A percentile compares a stretch with the other conserved stretches of the same genome.
These are phyloP conservation scores for Syndactyla subalaris DNA, from an alignment of 2,797 vertebrate genomes.

Conservation along the genomic window DNA sequence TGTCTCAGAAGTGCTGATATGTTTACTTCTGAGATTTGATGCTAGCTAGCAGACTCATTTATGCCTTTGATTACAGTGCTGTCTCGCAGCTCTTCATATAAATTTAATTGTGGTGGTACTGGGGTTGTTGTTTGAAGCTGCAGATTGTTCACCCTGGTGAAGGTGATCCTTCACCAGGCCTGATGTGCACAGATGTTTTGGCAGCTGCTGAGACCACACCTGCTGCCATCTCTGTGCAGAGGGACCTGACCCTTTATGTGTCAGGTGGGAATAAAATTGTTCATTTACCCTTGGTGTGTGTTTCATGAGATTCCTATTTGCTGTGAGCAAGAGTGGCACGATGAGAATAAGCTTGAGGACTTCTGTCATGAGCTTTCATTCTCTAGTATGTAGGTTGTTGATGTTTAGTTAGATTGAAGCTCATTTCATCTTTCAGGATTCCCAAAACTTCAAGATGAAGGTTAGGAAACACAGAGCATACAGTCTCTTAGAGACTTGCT, in stretches of 20 bases:
- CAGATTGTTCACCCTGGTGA: accelerated
- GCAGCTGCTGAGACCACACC: not conserved
- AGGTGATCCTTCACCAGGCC: not conserved
- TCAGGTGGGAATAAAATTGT: not conserved
- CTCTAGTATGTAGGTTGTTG: not conserved
- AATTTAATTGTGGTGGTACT: not conserved
- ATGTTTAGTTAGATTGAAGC: not conserved
- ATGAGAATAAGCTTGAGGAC: not conserved
- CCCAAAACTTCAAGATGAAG: not conserved
- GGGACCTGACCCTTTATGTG: not conserved
- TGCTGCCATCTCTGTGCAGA: not conserved
- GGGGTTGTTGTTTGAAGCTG: not conserved
- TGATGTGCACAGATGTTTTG: not conserved
- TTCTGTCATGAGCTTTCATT: not conserved
- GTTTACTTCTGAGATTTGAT: not conserved
- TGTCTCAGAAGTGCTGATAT: not conserved
- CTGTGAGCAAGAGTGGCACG: not conserved
- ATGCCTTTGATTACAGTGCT: not conserved
- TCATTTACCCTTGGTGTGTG: not conserved
- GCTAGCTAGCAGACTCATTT: not conserved
- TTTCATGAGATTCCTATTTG: not conserved
- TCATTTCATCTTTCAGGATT: not conserved
- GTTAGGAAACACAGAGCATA: not conserved
- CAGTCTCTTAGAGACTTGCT: not conserved
- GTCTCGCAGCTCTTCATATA: not conserved